These are phyloP conservation scores for Ametastegia equiseti DNA, from an alignment of 2,888 invertebrate species.

Conservation along the genomic window DNA sequence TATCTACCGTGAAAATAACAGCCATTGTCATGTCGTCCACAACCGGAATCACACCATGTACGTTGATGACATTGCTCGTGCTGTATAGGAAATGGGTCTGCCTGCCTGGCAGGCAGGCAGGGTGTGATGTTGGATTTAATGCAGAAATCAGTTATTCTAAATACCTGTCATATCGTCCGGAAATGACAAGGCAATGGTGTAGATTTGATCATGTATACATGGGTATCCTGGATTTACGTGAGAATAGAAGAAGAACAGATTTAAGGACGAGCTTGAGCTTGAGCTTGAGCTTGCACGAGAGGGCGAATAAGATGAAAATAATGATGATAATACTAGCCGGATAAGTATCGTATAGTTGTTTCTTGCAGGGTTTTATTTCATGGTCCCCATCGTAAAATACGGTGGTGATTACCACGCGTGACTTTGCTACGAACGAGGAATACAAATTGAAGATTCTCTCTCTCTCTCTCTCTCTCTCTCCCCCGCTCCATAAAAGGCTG, in stretches of 20 bases:
- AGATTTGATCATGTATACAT: neutral
- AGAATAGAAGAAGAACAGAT: neutral
- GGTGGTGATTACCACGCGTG: slow-evolving; percentile 17
- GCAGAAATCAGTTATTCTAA: slow-evolving; percentile 25
- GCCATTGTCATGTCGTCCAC: neutral
- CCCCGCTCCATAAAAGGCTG: neutral
- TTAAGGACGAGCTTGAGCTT: neutral
- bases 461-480: too few species aligned
- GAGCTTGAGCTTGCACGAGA: neutral
- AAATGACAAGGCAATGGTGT: neutral
- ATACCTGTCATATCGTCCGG: neutral
- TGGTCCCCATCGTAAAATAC: neutral
- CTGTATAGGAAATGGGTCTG: slow-evolving; percentile 10
- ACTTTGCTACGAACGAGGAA: neutral
- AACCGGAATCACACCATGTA: neutral
- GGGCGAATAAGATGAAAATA: neutral
- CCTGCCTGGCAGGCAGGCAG: neutral
- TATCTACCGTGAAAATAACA: slow-evolving; percentile 12
- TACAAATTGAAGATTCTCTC: slow-evolving; percentile 26
- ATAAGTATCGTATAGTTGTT: neutral
- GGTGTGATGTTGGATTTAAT: neutral
- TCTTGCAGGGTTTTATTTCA: slow-evolving; percentile 6
- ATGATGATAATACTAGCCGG: neutral
- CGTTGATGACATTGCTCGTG: neutral
- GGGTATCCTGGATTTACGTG: neutral